Conservation (phyloP, 2,888 invertebrate genomes). For the Blastobasis adustella region DNA sequence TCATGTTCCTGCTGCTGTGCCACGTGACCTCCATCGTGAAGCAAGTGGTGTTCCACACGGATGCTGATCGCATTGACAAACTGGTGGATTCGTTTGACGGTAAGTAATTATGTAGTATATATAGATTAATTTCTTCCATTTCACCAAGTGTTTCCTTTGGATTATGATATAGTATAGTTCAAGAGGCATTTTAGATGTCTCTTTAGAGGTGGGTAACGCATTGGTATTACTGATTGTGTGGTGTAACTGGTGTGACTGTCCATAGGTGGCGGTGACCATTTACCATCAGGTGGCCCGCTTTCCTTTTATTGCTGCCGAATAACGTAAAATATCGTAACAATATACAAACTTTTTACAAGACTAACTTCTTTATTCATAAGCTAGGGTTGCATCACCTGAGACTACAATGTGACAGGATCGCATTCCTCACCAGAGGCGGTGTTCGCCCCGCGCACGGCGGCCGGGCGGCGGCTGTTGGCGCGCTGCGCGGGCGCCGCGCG, state of each 20-base stretch:
- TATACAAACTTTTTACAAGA: no score
- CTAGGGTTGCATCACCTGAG: background rate
- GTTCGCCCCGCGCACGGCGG: slow-evolving; percentile 10
- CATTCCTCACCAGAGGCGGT: background rate
- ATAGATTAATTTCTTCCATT: background rate
- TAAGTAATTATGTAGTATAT: slow-evolving; percentile 8
- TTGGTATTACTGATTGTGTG: no score
- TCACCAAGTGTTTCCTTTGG: background rate
- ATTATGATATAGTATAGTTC: background rate
- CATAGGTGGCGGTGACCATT: no score
- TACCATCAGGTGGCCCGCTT: no score
- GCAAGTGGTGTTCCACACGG: slow-evolving; percentile 44
- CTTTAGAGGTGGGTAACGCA: background rate
- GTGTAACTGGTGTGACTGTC: no score
- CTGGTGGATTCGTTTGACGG: slow-evolving; percentile 28
- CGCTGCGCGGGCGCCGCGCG: slow-evolving; percentile 17
- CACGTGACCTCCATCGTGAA: slow-evolving; percentile 58
- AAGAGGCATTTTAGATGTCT: background rate
- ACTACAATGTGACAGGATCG: background rate
- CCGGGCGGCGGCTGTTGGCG: slow-evolving; percentile 15
- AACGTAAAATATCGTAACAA: no score
- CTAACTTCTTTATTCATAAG: background rate
- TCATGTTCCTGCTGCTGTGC: slow-evolving; percentile 61
- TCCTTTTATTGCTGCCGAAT: no score
- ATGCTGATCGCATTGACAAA: slow-evolving; percentile 26